Base-by-base conservation (phyloP, 2,113 vertebrate species). In the Hippocampus abdominalis region DNA sequence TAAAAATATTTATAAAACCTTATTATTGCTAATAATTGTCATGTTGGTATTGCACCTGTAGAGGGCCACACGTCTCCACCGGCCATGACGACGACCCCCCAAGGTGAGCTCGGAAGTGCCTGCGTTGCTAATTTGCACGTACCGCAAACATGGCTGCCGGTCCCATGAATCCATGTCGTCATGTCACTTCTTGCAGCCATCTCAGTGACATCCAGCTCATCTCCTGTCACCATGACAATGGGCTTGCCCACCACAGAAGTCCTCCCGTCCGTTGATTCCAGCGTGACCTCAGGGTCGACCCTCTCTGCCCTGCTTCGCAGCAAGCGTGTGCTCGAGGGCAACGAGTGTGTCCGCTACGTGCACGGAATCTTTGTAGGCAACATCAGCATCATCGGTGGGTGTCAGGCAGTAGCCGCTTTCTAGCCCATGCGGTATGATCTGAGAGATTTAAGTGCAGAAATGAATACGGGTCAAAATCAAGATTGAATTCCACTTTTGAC, bases 311-410 rank as follows among this genome's bases (percentile, higher is more conserved):
- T 25, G 82, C 64, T 83, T 48, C 80, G 11, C 46, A 64, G 36
- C 64, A 76, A 69, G n/a, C 83, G 36, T 12, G 65, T 29, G 46
- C 51, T 32, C n/a, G 64, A 46, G 53, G 78, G 69, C n/a, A 84
- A 67, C 62, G 82, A 80, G 1, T 99, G 96, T 83, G 93, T 89
- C 69, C 90, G 94, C 66, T 91, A 91, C 73, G 89, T 91, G 91
- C 89, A 94, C 0, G 96, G 97, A 4, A 89, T 86, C 76, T 95
- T 95, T 15, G 72, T 20, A 16, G 83, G 74, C 1, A 84, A 81
- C 59, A 86, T 99, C 78, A 91, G 75, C 63, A 81, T 99, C 0
- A 83, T 95, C 63, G 96, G 96, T 98, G 87, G 8, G 86, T 70
- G 59, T 60, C 6, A 27, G 21, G 25, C 11, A 12, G 21, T 18